phyloP scores from a whole-genome alignment of 1,140 invertebrate species.

The Tetramorium alpestre region DNA sequence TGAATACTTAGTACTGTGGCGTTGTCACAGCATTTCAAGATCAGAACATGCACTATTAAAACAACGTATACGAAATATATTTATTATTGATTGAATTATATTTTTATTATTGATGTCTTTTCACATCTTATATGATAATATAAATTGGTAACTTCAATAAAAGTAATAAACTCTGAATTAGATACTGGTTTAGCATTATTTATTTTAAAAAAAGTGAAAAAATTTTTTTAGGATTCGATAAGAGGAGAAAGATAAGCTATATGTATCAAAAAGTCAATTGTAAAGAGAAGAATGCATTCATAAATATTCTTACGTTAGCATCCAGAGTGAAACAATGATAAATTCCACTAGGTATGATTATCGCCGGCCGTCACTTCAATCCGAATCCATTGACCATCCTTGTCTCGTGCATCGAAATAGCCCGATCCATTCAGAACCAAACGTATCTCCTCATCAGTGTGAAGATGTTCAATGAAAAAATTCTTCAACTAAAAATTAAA shows the following conservation, averaged over 20 bases:
- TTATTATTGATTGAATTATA: too few species aligned
- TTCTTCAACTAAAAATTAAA: constrained; percentile 89
- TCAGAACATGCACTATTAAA: too few species aligned
- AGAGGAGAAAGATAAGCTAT: neutral
- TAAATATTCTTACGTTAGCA: constrained; percentile 86
- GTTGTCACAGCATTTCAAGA: too few species aligned
- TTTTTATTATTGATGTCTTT: too few species aligned
- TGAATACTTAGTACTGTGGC: too few species aligned
- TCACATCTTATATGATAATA: too few species aligned
- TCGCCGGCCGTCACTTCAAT: constrained; percentile 95
- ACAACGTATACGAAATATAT: too few species aligned
- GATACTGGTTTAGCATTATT: neutral
- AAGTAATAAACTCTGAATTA: neutral
- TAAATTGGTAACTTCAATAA: too few species aligned
- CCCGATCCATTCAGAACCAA: constrained; percentile 94
- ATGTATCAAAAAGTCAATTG: neutral
- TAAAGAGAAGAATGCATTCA: neutral
- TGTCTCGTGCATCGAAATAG: constrained; percentile 98
- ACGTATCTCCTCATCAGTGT: constrained; percentile 99
- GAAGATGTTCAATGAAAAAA: constrained; percentile 98
- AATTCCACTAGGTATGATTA: constrained; percentile 98
- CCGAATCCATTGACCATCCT: constrained; percentile 96
- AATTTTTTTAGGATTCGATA: neutral
- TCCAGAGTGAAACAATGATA: constrained; percentile 99
- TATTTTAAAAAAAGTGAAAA: neutral